These are phyloP conservation scores for Cephus rjabovi DNA, from an alignment of 2,888 invertebrate genomes.

Conservation along the genomic window DNA sequence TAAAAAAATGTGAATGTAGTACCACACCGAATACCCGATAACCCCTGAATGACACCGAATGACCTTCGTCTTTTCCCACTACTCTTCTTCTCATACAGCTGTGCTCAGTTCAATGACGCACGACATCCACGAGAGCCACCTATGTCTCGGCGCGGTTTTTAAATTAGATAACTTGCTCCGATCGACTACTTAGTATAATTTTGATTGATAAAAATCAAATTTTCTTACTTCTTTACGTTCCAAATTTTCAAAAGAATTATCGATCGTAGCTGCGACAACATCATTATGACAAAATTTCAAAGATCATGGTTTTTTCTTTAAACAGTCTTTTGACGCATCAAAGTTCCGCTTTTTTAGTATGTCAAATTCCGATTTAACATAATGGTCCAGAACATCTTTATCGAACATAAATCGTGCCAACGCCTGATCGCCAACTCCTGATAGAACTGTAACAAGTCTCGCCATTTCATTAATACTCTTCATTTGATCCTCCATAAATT, in stretches of 20 bases:
- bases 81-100: background rate
- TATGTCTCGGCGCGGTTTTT: background rate
- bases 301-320: background rate
- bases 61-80: background rate
- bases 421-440: conserved; percentile 51
- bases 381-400: conserved; percentile 48
- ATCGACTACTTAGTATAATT: background rate
- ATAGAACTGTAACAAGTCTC: conserved; percentile 68
- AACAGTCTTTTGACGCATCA: background rate
- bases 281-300: background rate
- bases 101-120: background rate
- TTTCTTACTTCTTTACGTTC: background rate
- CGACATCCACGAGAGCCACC: background rate
- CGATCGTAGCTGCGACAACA: background rate
- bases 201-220: background rate
- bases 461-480: conserved; percentile 72
- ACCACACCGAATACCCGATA: conserved; percentile 26
- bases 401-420: conserved; percentile 54
- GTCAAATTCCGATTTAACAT: conserved; percentile 42
- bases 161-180: background rate
- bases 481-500: conserved; percentile 72
- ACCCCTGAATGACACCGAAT: conserved; percentile 37
- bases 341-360: conserved; percentile 27
- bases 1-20: conserved; percentile 5
- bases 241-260: background rate